A percentile compares a stretch with the other conserved stretches of the same genome.
These are phyloP conservation scores for Acipenser transmontanus DNA, from an alignment of 2,797 vertebrate genomes.

Conservation along the genomic window DNA sequence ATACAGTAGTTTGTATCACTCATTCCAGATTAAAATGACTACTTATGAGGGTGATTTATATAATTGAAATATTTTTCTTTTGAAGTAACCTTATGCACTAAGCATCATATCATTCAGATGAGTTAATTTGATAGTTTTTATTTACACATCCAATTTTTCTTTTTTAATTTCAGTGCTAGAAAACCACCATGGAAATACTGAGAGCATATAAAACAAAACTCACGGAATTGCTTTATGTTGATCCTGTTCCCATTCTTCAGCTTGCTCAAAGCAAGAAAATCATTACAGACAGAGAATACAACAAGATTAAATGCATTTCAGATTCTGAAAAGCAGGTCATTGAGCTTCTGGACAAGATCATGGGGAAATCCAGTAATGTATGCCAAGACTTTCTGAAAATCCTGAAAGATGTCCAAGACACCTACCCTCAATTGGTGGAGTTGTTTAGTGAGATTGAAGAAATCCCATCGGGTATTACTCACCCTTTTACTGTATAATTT, in stretches of 20 bases:
- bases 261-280: conserved; percentile 4
- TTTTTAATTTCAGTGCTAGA: neutral
- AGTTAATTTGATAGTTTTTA: too few relatives aligned
- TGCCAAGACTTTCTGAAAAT: conserved; percentile 18
- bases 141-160: too few relatives aligned
- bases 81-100: too few relatives aligned
- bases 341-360: conserved; percentile 24
- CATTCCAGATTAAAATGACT: too few relatives aligned
- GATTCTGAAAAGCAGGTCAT: neutral
- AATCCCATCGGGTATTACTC: neutral
- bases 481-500: too few relatives aligned
- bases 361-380: neutral
- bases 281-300: conserved; percentile 20
- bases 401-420: conserved; percentile 26
- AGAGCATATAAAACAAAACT: conserved; percentile 19
- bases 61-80: too few relatives aligned
- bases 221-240: conserved; percentile 13
- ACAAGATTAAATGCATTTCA: neutral
- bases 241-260: conserved; percentile 18
- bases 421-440: conserved; percentile 15
- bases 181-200: conserved; percentile 6
- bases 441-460: conserved; percentile 10
- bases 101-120: too few relatives aligned
- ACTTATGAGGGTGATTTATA: too few relatives aligned
- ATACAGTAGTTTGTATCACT: too few relatives aligned